Conservation (phyloP, 2,888 invertebrate genomes). For the Diarsia dahlii region DNA sequence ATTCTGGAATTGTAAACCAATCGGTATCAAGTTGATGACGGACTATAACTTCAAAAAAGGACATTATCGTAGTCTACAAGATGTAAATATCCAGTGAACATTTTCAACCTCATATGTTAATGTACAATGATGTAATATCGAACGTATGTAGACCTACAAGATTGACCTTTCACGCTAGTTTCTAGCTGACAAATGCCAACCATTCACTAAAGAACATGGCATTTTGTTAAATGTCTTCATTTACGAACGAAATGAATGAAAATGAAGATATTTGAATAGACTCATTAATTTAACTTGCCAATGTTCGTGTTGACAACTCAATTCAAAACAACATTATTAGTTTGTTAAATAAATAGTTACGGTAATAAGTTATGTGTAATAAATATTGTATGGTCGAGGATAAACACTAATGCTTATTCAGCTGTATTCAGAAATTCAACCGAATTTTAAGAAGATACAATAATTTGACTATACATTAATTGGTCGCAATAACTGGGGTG, state of each 20-base stretch:
- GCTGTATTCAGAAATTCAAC: background rate
- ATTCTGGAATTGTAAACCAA: background rate
- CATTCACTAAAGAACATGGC: constrained; percentile 39
- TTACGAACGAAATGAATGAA: constrained; percentile 26
- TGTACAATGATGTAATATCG: constrained; percentile 16
- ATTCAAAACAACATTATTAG: constrained; percentile 41
- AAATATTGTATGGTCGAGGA: constrained; percentile 7
- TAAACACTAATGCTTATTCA: background rate
- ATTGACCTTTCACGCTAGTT: constrained; percentile 50
- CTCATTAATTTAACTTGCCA: constrained; percentile 46
- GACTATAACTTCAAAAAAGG: background rate
- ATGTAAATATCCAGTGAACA: background rate
- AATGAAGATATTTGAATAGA: constrained; percentile 43
- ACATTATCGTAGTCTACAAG: background rate
- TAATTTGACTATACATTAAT: background rate
- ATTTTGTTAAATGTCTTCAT: constrained; percentile 62
- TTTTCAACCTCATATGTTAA: constrained; percentile 21
- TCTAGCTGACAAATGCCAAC: constrained; percentile 42
- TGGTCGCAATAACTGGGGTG: background rate
- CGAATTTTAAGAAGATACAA: background rate
- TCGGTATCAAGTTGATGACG: background rate
- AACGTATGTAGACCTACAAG: constrained; percentile 28
- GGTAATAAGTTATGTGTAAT: constrained; percentile 20
- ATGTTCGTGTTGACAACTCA: constrained; percentile 33
- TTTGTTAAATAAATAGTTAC: constrained; percentile 19